Percentiles rank a stretch among this genome's conserved stretches.
These are phyloP conservation scores for Aphelocoma californica DNA, from an alignment of 2,797 vertebrate genomes.

Conservation along the genomic window DNA sequence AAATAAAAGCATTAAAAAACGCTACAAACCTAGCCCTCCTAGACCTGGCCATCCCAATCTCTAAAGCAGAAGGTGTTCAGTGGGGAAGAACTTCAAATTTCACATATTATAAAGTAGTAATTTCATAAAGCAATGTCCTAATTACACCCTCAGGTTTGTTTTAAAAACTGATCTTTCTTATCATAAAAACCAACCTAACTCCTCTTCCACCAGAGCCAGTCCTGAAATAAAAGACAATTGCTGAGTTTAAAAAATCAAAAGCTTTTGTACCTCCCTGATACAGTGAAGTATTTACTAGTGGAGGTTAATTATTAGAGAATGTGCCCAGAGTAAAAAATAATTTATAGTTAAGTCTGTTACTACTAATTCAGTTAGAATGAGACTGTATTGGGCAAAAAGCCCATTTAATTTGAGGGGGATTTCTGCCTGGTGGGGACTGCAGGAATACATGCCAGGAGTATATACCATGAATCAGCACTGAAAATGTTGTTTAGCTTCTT, in stretches of 20 bases:
- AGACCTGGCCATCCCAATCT: background rate
- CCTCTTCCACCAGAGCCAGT: background rate
- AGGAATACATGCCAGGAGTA: background rate
- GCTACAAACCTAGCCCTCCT: background rate
- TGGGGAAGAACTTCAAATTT: background rate
- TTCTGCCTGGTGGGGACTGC: background rate
- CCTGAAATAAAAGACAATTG: background rate
- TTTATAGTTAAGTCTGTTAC: background rate
- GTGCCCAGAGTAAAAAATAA: background rate
- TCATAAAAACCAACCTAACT: background rate
- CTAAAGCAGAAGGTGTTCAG: background rate
- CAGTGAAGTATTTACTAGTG: background rate
- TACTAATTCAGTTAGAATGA: background rate
- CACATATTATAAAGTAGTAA: background rate
- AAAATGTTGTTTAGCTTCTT: background rate
- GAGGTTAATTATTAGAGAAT: conserved; percentile 4
- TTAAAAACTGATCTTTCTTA: background rate
- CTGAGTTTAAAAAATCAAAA: background rate
- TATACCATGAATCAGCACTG: background rate
- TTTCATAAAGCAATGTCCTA: background rate
- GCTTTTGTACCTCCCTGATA: background rate
- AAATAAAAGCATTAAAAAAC: background rate
- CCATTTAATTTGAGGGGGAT: background rate
- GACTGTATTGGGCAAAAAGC: background rate
- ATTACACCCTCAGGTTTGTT: background rate